Evolutionary conservation across 2,797 vertebrate genomes (phyloP), one percentile per base, ranked within the genome.

Genomic region (Tinamus major): DNA sequence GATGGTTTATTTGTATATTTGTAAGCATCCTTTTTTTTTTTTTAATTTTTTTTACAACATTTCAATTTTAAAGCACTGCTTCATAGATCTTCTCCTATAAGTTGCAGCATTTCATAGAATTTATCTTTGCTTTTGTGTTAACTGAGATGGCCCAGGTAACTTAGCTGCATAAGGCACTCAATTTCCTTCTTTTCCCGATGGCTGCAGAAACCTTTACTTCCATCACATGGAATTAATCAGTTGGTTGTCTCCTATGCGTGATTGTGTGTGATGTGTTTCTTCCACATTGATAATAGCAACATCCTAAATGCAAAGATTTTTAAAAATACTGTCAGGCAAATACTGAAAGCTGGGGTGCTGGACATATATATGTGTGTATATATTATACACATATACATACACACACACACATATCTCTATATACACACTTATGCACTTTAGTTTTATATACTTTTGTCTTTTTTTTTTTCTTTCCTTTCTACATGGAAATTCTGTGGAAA

Each of bases 141-240:
- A 65, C 58, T 4, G 7, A 64, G 23, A 23, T 62, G 49, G 4
- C 49, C 35, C 13, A 6, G 11, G 58, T 80, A 31, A 70, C 42
- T 78, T 70, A 48, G 26, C 69, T 79, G 9, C 24, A 1, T n/a
- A 51, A 33, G 41, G 13, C 4, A 51, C 26, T 15, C 29, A 19
- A 29, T 59, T 90, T 74, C 59, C 74, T 51, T 61, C 2, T 3
- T 67, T 39, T 13, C n/a, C 3, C 42, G 41, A 33, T 49, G 19
- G 29, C 9, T 46, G 13, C 42, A 49, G 49, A 71, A 80, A 44
- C 44, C 27, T 71, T 91, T 77, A 4, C 8, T 79, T 71, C 37
- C 17, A n/a, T 1, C 2, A 0, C 4, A 0, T 1, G 1, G 13
- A 31, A 27, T 70, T 61, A 64, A n/a, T 42, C 16, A 9, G n/a